phyloP scores from a whole-genome alignment of 2,888 invertebrate species.

The Cataglyphis livida region DNA sequence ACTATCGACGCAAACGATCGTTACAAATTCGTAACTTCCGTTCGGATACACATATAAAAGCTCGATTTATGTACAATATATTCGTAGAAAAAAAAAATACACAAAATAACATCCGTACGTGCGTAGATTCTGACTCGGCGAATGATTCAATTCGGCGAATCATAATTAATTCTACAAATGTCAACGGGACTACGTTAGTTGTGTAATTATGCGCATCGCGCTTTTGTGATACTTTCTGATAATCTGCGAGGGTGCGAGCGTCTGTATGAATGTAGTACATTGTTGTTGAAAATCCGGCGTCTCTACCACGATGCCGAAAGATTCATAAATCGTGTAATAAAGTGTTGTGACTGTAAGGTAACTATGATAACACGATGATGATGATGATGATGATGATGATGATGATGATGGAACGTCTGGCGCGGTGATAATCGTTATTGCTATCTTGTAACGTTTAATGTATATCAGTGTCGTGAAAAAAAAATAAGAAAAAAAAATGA shows the following conservation, averaged over 20 bases:
- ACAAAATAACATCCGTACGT: not conserved
- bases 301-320: slow-evolving; percentile 73
- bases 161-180: slow-evolving; percentile 35
- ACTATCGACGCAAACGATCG: slow-evolving; percentile 25
- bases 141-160: slow-evolving; percentile 22
- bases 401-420: slow-evolving; percentile 68
- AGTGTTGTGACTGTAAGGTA: slow-evolving; percentile 72
- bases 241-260: slow-evolving; percentile 44
- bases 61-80: slow-evolving; percentile 24
- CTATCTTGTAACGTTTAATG: slow-evolving; percentile 83
- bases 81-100: not conserved
- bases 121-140: slow-evolving; percentile 21
- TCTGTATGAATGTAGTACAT: slow-evolving; percentile 55
- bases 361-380: slow-evolving; percentile 70
- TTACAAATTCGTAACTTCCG: slow-evolving; percentile 46
- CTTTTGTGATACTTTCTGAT: slow-evolving; percentile 48
- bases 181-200: slow-evolving; percentile 48
- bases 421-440: slow-evolving; percentile 77
- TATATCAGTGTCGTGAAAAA: slow-evolving; percentile 85
- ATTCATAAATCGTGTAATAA: slow-evolving; percentile 72
- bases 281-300: slow-evolving; percentile 72
- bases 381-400: slow-evolving; percentile 71
- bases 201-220: slow-evolving; percentile 50
- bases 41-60: slow-evolving; percentile 28
- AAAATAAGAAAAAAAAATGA: slow-evolving; percentile 73